Evolutionary conservation across 1,140 invertebrate genomes (phyloP).

Genomic region (Leguminivora glycinivorella): DNA sequence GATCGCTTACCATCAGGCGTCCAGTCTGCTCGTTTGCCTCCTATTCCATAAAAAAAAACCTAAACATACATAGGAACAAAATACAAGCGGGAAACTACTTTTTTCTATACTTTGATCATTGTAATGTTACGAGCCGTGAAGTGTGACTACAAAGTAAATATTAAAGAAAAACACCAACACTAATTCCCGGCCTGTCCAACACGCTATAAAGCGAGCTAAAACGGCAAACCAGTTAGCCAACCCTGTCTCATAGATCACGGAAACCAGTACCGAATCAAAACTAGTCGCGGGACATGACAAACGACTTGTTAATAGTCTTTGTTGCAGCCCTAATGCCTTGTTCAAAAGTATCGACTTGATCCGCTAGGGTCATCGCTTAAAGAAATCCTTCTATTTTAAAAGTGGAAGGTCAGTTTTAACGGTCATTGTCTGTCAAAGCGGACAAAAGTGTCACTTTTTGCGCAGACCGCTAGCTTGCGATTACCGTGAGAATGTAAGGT

Average conservation of each 20-base stretch:
- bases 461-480: slow-evolving; percentile 13
- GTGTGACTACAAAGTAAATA: neutral
- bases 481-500: slow-evolving; percentile 22
- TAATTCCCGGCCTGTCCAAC: neutral
- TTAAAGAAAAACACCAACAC: neutral
- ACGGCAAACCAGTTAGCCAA: slow-evolving; percentile 38
- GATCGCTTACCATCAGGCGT: too few relatives aligned
- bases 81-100: too few relatives aligned
- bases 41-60: too few relatives aligned
- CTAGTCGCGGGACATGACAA: slow-evolving; percentile 46
- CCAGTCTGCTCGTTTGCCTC: too few relatives aligned
- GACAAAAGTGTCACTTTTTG: slow-evolving; percentile 28
- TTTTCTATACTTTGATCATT: too few relatives aligned
- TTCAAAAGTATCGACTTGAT: slow-evolving; percentile 52
- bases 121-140: too few relatives aligned
- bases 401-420: slow-evolving; percentile 24
- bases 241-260: slow-evolving; percentile 46
- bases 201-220: slow-evolving; percentile 1
- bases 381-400: neutral
- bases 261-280: slow-evolving; percentile 51
- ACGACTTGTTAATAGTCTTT: slow-evolving; percentile 63
- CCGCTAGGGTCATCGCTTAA: slow-evolving; percentile 31
- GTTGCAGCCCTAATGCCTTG: slow-evolving; percentile 49
- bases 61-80: too few relatives aligned
- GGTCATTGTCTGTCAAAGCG: slow-evolving; percentile 8